Base-by-base conservation (phyloP, 2,113 vertebrate species). In the Columbina picui region DNA sequence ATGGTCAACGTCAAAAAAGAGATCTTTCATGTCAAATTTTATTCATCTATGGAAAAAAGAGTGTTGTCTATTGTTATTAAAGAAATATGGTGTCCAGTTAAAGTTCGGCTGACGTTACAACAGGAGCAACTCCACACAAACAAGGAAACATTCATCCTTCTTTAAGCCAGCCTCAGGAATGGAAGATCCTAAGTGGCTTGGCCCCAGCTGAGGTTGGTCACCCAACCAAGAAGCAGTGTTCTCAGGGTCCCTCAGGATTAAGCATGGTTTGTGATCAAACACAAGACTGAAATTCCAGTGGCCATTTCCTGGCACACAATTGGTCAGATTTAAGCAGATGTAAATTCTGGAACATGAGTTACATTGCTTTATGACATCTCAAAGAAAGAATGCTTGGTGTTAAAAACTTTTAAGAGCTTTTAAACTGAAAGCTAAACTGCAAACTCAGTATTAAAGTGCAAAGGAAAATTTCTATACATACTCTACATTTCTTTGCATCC, bases 401-500 rank as follows among this genome's bases (percentile, higher is more conserved):
- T 73, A 76, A 71, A 47, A 52, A 8, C 3, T n/a, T 71, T 12
- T 14, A 63, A 52, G 41, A 85, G 30, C 57, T 94, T 73, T 74
- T 49, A 60, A 90, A 74, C 4, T 6, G 61, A 74, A 80, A 86
- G 43, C 29, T 53, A 53, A 75, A 30, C 16, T 61, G 29, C 60
- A n/a, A 69, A 53, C 32, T 26, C 57, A 50, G 63, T 27, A 91
- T 63, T 77, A 34, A 36, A 74, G 39, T 2, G 7, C 7, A 15
- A 61, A 61, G 10, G 16, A 41, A 5, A 16, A 39, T 57, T 47
- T 53, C 38, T 32, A 8, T 74, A 94, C 98, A 2, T 96, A 99
- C 99, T 98, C 98, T 70, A 99, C 98, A 30, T 99, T 99, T 95
- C 98, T 98, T 82, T 98, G 98, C 99, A 99, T 99, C 99, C 99